A percentile compares a stretch with the other conserved stretches of the same genome.
Conservation (phyloP, 2,888 invertebrate species). For the Bugulina stolonifera region DNA sequence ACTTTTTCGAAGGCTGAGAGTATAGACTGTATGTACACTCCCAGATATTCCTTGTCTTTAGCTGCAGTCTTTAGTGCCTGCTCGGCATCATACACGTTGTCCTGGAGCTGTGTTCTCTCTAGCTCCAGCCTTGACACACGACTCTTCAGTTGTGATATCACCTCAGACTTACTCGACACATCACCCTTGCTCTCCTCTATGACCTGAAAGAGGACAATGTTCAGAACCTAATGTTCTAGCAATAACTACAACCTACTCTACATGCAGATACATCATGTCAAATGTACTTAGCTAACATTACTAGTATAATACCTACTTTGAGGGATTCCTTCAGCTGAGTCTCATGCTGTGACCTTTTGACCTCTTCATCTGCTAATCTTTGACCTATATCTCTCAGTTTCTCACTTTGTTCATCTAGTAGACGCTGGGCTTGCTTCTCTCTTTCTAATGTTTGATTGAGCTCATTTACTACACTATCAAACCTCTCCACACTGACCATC, state of each 20-base stretch:
- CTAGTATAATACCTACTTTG: slow-evolving; percentile 39
- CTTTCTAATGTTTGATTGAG: slow-evolving; percentile 42
- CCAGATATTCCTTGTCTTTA: slow-evolving; percentile 45
- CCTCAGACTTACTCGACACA: slow-evolving; percentile 37
- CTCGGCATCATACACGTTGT: slow-evolving; percentile 46
- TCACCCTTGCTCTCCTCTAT: neutral
- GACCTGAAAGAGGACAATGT: slow-evolving; percentile 1
- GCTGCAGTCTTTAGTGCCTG: slow-evolving; percentile 44
- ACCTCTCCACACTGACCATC: slow-evolving; percentile 38
- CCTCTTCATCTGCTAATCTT: slow-evolving; percentile 37
- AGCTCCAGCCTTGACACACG: slow-evolving; percentile 39
- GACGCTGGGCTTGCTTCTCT: slow-evolving; percentile 45
- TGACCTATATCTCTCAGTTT: slow-evolving; percentile 41
- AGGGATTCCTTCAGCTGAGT: slow-evolving; percentile 39
- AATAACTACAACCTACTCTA: neutral
- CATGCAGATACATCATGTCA: neutral
- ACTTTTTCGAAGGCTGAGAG: slow-evolving; percentile 44
- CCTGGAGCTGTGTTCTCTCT: slow-evolving; percentile 38
- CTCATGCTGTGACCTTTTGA: slow-evolving; percentile 40
- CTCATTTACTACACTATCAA: slow-evolving; percentile 46
- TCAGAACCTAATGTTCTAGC: neutral
- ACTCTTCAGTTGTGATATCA: slow-evolving; percentile 40
- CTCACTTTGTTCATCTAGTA: slow-evolving; percentile 44
- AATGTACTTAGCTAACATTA: too few relatives aligned
- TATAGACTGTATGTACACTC: slow-evolving; percentile 40